These are phyloP conservation scores for Palloptera scutellata DNA, from an alignment of 2,888 invertebrate species.

Conservation along the genomic window DNA sequence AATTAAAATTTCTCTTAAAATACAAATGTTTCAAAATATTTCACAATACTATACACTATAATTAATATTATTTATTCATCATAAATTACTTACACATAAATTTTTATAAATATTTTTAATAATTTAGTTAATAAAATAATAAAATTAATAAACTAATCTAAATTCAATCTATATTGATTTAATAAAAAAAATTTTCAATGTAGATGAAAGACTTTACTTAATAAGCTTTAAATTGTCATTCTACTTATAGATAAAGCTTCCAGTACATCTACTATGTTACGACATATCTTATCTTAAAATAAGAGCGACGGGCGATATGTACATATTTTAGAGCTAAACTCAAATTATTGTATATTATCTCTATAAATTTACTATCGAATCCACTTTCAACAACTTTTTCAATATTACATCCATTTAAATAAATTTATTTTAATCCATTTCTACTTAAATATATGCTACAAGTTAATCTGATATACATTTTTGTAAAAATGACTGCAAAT, in stretches of 20 bases:
- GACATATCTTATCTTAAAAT: constrained; percentile 76
- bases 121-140: constrained; percentile 56
- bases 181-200: constrained; percentile 70
- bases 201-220: constrained; percentile 71
- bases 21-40: constrained; percentile 66
- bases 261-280: constrained; percentile 83
- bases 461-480: constrained; percentile 75
- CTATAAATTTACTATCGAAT: constrained; percentile 71
- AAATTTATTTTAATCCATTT: constrained; percentile 74
- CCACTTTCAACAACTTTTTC: constrained; percentile 69
- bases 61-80: constrained; percentile 67
- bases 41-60: constrained; percentile 69
- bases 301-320: constrained; percentile 84
- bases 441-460: constrained; percentile 73
- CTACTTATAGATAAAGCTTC: constrained; percentile 79
- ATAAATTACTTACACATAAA: constrained; percentile 65
- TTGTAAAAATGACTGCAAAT: constrained; percentile 65
- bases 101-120: constrained; percentile 64
- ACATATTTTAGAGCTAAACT: constrained; percentile 74
- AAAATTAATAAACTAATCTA: constrained; percentile 51
- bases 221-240: constrained; percentile 71
- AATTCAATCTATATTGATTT: constrained; percentile 60
- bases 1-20: constrained; percentile 68
- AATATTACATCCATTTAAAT: constrained; percentile 64
- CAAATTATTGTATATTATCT: constrained; percentile 67